Evolutionary conservation across 2,113 vertebrate genomes (phyloP), one percentile per base, ranked within the genome.

Genomic region (Nothobranchius kuhntae): DNA sequence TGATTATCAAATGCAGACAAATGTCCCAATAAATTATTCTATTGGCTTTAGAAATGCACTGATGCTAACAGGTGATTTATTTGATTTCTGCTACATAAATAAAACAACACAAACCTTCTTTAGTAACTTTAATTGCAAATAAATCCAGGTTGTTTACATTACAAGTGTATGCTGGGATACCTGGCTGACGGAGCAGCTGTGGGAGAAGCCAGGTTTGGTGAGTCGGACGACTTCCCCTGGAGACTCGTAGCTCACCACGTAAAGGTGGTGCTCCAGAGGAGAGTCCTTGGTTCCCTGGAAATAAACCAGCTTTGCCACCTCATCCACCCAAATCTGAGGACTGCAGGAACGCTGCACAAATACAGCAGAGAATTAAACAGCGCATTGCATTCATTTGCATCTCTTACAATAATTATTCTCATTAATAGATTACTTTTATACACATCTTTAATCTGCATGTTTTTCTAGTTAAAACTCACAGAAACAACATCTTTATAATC

Each of bases 161-260:
- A n/a, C 9, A 0, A 10, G 14, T 13, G 26, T 30, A 57, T 15
- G 21, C 7, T 54, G 4, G 1, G 2, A 24, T 79, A 96, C 96
- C 95, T 95, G 96, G 91, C 96, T 98, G 89, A 98, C 92, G 7
- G 94, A 96, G 62, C 96, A 98, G 93, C 95, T 96, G 85, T 98
- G 96, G 44, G 96, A 97, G 90, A 95, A 98, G 64, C 96, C 96
- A 0, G 91, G 90, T 0, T 95, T 95, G 69, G 96, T 98, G 62
- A 98, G 94, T 36, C 96, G 87, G 68, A 97, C 85, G 0, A 96
- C 94, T 81, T 98, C 96, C 0, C 94, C 93, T 0, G 95, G 94
- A 0, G 55, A 60, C n/a, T 95, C 93, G 0, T 98, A 98, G 91
- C 94, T 96, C 69, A 94, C 95, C 4, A 95, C 95, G 0, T 98